These are phyloP conservation scores for Microchrysa polita DNA, from an alignment of 2,888 invertebrate species.

Conservation along the genomic window DNA sequence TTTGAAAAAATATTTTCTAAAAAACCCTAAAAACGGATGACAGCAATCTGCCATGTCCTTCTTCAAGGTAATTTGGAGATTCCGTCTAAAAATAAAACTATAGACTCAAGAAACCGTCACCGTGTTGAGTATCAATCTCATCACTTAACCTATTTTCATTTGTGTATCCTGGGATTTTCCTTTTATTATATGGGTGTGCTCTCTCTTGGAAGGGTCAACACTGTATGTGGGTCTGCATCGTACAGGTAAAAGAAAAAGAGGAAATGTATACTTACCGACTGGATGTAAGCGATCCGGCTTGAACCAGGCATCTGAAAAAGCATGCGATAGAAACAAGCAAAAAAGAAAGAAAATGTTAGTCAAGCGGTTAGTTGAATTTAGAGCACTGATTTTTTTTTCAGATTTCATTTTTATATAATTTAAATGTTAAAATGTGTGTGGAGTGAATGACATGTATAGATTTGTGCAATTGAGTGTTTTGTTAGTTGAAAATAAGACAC, in stretches of 20 bases:
- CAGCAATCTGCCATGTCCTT: no score
- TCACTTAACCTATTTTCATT: conserved; percentile 23
- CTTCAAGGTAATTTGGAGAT: no score
- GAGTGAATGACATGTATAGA: neutral
- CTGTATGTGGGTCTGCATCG: no score
- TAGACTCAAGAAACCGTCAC: no score
- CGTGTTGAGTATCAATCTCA: no score
- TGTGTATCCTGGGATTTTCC: neutral
- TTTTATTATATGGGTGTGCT: no score
- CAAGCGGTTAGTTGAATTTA: conserved; percentile 29
- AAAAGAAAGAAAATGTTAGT: conserved; percentile 47
- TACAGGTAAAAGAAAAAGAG: neutral
- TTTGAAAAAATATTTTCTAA: no score
- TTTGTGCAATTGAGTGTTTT: neutral
- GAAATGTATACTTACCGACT: conserved; percentile 77
- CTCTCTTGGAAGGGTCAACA: no score
- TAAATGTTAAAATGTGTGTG: neutral
- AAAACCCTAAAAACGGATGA: no score
- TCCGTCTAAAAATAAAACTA: no score
- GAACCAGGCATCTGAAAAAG: conserved; percentile 93
- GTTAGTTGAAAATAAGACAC: conserved; percentile 40
- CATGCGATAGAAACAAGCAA: conserved; percentile 57
- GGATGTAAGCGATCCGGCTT: conserved; percentile 91
- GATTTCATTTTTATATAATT: neutral
- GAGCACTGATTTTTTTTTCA: neutral